Conservation (phyloP, 2,113 vertebrate genomes). For the Pithys albifrons region DNA sequence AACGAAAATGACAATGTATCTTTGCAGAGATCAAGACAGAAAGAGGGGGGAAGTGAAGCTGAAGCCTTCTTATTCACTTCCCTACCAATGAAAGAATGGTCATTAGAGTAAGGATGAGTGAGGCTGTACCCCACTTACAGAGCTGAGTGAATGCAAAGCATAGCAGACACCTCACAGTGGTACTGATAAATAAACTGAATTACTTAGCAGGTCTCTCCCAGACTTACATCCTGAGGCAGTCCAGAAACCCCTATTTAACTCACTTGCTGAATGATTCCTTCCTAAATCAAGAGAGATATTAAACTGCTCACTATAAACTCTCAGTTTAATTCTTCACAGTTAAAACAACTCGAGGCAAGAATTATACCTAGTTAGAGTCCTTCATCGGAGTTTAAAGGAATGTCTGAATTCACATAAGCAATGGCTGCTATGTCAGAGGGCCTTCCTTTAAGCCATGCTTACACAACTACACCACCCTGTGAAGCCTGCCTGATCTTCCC, state of each 20-base stretch:
- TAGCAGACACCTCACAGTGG: background rate
- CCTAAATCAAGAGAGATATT: constrained; percentile 56
- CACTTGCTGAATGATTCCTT: constrained; percentile 51
- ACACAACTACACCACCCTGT: background rate
- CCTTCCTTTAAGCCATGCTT: background rate
- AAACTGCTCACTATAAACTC: constrained; percentile 34
- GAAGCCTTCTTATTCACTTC: background rate
- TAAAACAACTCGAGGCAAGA: constrained; percentile 51
- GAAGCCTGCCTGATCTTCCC: background rate
- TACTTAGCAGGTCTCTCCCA: constrained; percentile 17
- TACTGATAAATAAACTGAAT: constrained; percentile 48
- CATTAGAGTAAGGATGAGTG: background rate
- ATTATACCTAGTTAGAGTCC: background rate
- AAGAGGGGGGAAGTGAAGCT: background rate
- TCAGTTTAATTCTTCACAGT: constrained; percentile 11
- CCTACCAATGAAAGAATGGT: background rate
- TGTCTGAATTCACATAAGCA: background rate
- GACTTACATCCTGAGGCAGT: constrained; percentile 38
- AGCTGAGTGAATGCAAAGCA: background rate
- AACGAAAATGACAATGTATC: background rate
- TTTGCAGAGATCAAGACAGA: background rate
- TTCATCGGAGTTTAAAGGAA: background rate
- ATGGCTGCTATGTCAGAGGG: background rate
- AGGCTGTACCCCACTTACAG: background rate
- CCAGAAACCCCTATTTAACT: constrained; percentile 31